A percentile compares a stretch with the other conserved stretches of the same genome.
These are phyloP conservation scores for Neosilurus hyrtlii DNA, from an alignment of 2,797 vertebrate genomes.

Conservation along the genomic window DNA sequence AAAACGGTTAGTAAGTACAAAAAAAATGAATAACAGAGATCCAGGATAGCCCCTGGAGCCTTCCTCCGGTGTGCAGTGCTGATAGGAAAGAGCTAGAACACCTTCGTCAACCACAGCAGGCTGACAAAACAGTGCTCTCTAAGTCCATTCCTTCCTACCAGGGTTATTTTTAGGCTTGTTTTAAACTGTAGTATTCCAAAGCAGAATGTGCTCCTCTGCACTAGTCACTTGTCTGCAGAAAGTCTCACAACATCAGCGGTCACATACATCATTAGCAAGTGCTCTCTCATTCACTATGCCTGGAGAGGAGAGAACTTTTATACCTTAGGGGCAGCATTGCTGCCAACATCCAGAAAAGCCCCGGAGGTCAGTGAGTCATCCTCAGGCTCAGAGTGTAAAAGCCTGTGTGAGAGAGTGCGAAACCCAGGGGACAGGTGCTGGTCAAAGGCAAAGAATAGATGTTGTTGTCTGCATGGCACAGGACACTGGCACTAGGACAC, in stretches of 20 bases:
- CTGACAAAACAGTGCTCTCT: conserved; percentile 34
- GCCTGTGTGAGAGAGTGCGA: too few relatives aligned
- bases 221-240: not conserved
- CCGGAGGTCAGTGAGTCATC: not conserved
- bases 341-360: not conserved
- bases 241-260: not conserved
- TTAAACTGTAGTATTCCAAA: not conserved
- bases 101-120: conserved; percentile 12
- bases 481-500: conserved; percentile 45
- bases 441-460: not conserved
- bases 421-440: not conserved
- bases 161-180: conserved; percentile 6
- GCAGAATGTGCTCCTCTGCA: not conserved
- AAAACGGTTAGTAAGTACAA: conserved; percentile 35
- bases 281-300: not conserved
- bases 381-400: not conserved
- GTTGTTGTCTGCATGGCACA: conserved; percentile 38
- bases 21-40: conserved; percentile 36
- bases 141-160: conserved; percentile 51
- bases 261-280: conserved; percentile 4
- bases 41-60: conserved; percentile 35
- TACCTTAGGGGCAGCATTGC: not conserved
- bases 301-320: not conserved
- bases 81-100: conserved; percentile 52
- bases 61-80: conserved; percentile 21